Evolutionary conservation across 2,888 invertebrate species (phyloP), one percentile per base, ranked within the genome.

Genomic region (Apoda limacodes): DNA sequence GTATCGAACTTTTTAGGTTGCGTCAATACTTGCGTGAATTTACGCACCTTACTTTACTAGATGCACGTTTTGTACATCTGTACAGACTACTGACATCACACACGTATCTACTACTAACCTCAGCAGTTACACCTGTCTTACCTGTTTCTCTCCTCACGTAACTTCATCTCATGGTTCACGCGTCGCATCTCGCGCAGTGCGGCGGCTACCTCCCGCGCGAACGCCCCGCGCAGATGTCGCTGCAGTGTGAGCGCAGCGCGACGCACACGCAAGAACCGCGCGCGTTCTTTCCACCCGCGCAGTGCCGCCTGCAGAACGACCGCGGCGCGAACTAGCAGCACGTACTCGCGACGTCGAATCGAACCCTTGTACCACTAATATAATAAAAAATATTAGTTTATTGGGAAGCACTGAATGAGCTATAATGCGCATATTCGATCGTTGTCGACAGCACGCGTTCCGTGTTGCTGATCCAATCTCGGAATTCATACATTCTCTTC

Each of bases 231-330:
- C 40, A 95, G 70, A 60, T 91, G 93, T 35, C 92, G 84, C 72
- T 95, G 95, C 41, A 95, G 90, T 10, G 93, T 88, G 45, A 95
- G 83, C 0, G 90, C 92, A 0, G 95, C 92, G 9, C 95, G 82
- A n/a, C 93, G 83, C 57, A 89, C 86, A 24, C 88, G 83, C 45
- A 95, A 78, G 74, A 93, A 95, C 45, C 86, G 84, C 32, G 94
- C 89, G 26, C 94, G 83, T 40, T 88, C 84, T 64, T 89, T 90
- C 93, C 93, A 93, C 5, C 93, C 92, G 40, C 88, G 87, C 64
- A 92, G 92, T 9, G 91, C 91, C 45, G 92, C 89, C 56, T 95
- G 95, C 27, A 95, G 86, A 28, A 84, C 85, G 12, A 93, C 58
- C 0, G 86, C 86, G 0, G 94, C 91, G 32, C 72, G 81, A 23